Percentiles rank a stretch among this genome's conserved stretches.
These are phyloP conservation scores for Buceros bicornis DNA, from an alignment of 2,797 vertebrate species.

Conservation along the genomic window DNA sequence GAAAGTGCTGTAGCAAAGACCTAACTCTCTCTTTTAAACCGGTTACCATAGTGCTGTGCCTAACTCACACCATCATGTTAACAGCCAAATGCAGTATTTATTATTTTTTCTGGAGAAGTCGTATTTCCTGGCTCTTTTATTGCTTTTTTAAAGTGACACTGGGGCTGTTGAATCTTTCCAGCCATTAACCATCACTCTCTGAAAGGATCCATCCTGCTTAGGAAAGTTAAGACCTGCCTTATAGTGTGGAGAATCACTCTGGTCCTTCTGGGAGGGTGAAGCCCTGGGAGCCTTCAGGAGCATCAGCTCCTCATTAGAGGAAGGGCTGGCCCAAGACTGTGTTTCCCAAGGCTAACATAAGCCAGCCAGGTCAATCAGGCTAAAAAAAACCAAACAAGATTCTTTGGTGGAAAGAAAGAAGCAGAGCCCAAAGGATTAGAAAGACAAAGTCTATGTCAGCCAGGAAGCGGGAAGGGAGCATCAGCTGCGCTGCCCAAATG, in stretches of 20 bases:
- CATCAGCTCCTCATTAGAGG: fast-evolving
- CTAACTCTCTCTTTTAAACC: not conserved
- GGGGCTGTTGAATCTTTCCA: not conserved
- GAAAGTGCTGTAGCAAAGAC: not conserved
- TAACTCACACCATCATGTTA: not conserved
- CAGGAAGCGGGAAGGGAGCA: not conserved
- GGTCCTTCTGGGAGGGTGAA: not conserved
- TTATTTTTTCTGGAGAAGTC: not conserved
- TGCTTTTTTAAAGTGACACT: not conserved
- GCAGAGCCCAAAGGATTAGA: not conserved
- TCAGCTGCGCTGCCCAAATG: conserved; percentile 8
- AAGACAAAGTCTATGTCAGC: not conserved
- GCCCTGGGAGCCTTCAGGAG: not conserved
- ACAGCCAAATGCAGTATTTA: not conserved
- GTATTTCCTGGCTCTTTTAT: not conserved
- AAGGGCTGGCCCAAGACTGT: not conserved
- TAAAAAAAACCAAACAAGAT: not conserved
- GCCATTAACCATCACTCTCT: not conserved
- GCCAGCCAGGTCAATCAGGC: not conserved
- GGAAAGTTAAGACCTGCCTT: not conserved
- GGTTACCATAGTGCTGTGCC: not conserved
- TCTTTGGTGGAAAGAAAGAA: not conserved
- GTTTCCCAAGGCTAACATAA: not conserved
- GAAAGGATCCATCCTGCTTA: not conserved
- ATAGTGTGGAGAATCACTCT: not conserved